Percentiles rank a stretch among this genome's conserved stretches.
Evolutionary conservation across 2,888 invertebrate species (phyloP).

Genomic region (Hypena proboscidalis): DNA sequence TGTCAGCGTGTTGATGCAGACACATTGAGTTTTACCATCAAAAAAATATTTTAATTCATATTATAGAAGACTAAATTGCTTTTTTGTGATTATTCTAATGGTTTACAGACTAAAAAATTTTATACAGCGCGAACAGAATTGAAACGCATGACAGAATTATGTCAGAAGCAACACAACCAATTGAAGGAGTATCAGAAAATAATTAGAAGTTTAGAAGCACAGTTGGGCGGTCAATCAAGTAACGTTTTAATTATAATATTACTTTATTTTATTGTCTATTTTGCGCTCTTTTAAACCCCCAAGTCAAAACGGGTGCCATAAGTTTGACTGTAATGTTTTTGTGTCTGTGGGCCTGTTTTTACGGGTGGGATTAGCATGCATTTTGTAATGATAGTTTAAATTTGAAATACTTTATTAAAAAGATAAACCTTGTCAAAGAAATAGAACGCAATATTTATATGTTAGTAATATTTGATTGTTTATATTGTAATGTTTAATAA

Average conservation of each 20-base stretch:
- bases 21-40: no score
- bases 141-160: constrained; percentile 72
- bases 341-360: no score
- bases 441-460: no score
- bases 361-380: no score
- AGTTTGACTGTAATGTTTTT: no score
- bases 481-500: no score
- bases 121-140: constrained; percentile 69
- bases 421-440: no score
- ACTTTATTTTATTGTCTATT: not conserved
- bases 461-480: no score
- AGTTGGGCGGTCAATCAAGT: constrained; percentile 64
- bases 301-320: not conserved
- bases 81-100: not conserved
- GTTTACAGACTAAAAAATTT: constrained; percentile 75
- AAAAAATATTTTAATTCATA: no score
- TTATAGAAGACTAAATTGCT: not conserved
- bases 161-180: constrained; percentile 75
- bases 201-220: constrained; percentile 65
- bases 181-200: constrained; percentile 73
- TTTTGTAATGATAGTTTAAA: no score
- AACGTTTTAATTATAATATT: constrained; percentile 13
- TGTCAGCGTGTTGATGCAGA: no score
- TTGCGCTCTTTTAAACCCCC: not conserved
- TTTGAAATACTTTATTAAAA: no score